Conservation (phyloP, 1,140 invertebrate species). For the Listronotus bonariensis region DNA sequence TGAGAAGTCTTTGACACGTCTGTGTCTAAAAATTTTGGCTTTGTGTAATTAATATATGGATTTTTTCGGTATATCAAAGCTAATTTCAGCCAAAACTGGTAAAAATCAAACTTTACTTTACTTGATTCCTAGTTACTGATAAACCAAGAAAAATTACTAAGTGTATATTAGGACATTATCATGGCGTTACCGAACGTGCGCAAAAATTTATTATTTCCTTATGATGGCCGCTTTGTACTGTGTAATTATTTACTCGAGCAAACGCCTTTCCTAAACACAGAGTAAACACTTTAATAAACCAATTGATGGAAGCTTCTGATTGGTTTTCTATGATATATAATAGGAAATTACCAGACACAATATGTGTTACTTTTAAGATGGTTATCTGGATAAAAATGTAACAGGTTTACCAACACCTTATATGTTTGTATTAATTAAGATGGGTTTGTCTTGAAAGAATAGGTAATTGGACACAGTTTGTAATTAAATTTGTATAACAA, state of each 20-base stretch:
- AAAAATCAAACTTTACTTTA: no score
- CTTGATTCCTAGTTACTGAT: no score
- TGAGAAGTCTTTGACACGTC: no score
- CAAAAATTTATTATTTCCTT: slow-evolving; percentile 14
- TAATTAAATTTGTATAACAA: no score
- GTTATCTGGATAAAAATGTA: slow-evolving; percentile 1
- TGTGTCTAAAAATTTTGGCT: no score
- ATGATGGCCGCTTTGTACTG: slow-evolving; percentile 2
- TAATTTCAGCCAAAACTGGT: no score
- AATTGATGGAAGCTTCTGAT: slow-evolving; percentile 13
- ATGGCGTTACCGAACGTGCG: neutral
- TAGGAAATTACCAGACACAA: slow-evolving; percentile 15
- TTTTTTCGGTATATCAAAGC: no score
- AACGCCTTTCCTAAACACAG: slow-evolving; percentile 20
- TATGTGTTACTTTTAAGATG: slow-evolving; percentile 7
- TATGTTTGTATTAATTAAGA: slow-evolving; percentile 1
- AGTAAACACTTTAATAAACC: slow-evolving; percentile 17
- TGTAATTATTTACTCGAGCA: slow-evolving; percentile 9
- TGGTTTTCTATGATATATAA: slow-evolving; percentile 9
- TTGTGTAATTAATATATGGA: no score
- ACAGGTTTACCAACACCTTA: slow-evolving; percentile 3
- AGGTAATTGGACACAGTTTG: neutral
- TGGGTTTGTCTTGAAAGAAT: neutral
- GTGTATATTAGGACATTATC: neutral
- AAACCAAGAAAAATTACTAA: no score